Evolutionary conservation across 1,140 invertebrate species (phyloP), one percentile per base, ranked within the genome.

Genomic region (Drosophila gunungcola): DNA sequence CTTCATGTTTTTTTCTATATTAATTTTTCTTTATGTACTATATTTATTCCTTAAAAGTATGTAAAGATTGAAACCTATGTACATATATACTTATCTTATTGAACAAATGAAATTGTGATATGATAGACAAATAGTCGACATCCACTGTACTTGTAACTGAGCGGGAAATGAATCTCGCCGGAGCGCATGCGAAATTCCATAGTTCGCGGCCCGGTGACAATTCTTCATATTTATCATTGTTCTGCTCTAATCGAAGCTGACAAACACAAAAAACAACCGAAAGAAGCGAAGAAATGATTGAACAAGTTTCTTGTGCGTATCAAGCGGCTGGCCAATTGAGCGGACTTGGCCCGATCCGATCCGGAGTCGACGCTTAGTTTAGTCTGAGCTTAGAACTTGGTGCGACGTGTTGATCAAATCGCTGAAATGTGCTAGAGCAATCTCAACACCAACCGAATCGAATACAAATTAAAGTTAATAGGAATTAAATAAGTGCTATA

Each of bases 241-340:
- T 70, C 34, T 41, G 41, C 27, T 46, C 65, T 25, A 72, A 72
- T 72, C 68, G 65, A 72, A 70, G 53, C 55, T 52, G 42, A 75
- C 61, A 78, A 54, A 73, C 55, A 62, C 34, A 58, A 39, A 61
- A 52, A 48, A 60, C 0, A 45, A 45, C 53, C 42, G 65, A 72
- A 77, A 38, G 62, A 46, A 56, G 58, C 55, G 58, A 68, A 76
- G 63, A 86, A 89, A 75, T 77, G 61, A 83, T 77, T 88, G 85
- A 88, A 86, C 83, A 86, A 88, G 83, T 86, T 86, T 86, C 32
- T 69, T 83, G 84, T 86, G 80, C 83, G 83, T 83, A 83, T 68
- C 65, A 69, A 69, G 63, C 74, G 43, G 52, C 54, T 57, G 49
- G 60, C 42, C 38, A 42, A 45, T 65, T 49, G 43, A 55, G 68